A percentile compares a stretch with the other conserved stretches of the same genome.
Conservation (phyloP, 2,113 vertebrate genomes). For the Alethe diademata region DNA sequence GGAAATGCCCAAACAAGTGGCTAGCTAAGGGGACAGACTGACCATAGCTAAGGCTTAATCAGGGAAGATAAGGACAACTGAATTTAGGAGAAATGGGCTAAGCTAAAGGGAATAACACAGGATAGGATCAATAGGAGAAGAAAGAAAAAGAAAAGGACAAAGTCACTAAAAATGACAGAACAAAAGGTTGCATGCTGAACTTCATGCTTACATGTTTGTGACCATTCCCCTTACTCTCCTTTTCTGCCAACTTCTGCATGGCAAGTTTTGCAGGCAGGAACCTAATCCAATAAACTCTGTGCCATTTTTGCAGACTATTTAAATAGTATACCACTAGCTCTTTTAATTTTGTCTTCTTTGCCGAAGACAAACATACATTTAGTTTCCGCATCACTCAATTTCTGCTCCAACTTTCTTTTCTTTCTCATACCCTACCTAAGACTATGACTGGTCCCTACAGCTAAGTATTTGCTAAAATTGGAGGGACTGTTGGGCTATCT, state of each 20-base stretch:
- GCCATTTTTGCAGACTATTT: not conserved
- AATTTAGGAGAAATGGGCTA: not conserved
- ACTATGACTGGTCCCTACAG: not conserved
- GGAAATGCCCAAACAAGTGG: not conserved
- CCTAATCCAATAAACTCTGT: not conserved
- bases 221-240: not conserved
- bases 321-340: not conserved
- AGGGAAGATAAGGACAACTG: constrained; percentile 17
- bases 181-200: constrained; percentile 32
- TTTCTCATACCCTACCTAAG: not conserved
- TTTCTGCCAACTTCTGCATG: not conserved
- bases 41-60: constrained; percentile 1
- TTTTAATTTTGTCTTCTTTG: not conserved
- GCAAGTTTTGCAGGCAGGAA: not conserved
- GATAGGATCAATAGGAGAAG: constrained; percentile 43
- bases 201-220: not conserved
- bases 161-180: constrained; percentile 48
- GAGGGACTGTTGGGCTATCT: not conserved
- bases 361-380: not conserved
- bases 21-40: not conserved
- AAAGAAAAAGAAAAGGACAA: constrained; percentile 63
- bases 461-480: not conserved
- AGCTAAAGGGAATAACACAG: constrained; percentile 40
- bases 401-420: not conserved
- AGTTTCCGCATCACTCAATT: not conserved